Evolutionary conservation across 2,113 vertebrate genomes (phyloP), one percentile per base, ranked within the genome.

Genomic region (Leiothrix lutea): DNA sequence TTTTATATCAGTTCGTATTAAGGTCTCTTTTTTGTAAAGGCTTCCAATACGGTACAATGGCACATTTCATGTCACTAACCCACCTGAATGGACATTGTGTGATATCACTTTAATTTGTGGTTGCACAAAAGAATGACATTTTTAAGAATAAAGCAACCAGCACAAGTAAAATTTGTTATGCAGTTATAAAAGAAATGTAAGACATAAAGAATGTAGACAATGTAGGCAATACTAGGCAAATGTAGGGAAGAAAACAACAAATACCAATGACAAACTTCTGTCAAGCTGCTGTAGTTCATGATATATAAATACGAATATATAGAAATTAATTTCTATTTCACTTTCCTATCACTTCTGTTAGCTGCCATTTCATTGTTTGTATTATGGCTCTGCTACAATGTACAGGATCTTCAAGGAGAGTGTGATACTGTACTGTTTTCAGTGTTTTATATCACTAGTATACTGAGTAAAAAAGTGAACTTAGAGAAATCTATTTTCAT

Each of bases 281-380:
- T 51, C 25, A 77, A 53, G 35, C 33, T 86, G 16, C 14, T 78
- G 40, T 57, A 72, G 26, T 53, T 88, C 57, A 33, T 80, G 20
- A 65, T 69, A 20, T 10, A 57, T 57, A 66, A 80, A 70, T 61
- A 38, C 8, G 31, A 38, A 60, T 51, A 51, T 14, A 40, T 31
- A 29, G 10, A 45, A 93, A 74, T 73, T 62, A 28, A 74, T 78
- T 88, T 90, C 23, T 83, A n/a, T 78, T 94, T 77, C 47, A 36
- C 70, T 80, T 71, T 14, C 12, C 16, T 73, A 21, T 91, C 21
- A 47, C 21, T 95, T 90, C 48, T 89, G 28, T 85, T 85, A 70
- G 51, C 22, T 92, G 67, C 38, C 19, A 35, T 95, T 89, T 91
- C 40, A 21, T 36, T 51, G 22, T 51, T 89, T 87, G 18, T 69